These are phyloP conservation scores for Ivindomyrus marchei DNA, from an alignment of 2,113 vertebrate species.

Conservation along the genomic window DNA sequence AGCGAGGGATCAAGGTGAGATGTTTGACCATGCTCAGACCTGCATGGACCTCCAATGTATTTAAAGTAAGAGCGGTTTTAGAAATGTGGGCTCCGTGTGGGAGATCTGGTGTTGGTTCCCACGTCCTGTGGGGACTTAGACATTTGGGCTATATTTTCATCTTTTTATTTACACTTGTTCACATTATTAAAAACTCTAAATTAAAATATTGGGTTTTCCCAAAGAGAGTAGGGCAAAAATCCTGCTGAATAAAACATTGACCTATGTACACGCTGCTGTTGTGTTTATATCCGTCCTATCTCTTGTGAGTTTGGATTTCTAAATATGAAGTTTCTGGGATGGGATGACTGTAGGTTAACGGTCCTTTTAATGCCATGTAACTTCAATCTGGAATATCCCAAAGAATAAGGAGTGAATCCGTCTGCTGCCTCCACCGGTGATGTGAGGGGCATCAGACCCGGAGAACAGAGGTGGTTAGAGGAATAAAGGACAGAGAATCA, in stretches of 20 bases:
- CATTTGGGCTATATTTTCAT: background rate
- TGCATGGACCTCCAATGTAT: background rate
- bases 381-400: background rate
- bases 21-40: background rate
- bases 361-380: background rate
- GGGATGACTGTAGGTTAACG: background rate
- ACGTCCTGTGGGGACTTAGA: background rate
- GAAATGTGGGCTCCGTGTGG: background rate
- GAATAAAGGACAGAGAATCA: background rate
- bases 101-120: background rate
- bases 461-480: background rate
- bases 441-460: background rate
- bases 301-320: background rate
- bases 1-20: background rate
- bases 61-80: background rate
- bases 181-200: background rate
- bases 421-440: background rate
- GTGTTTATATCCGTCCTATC: background rate
- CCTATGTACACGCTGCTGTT: background rate
- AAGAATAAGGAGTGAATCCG: background rate
- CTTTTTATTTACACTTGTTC: conserved; percentile 2
- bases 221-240: background rate
- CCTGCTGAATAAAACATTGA: background rate
- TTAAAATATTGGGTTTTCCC: background rate
- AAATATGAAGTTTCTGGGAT: background rate